phyloP scores from a whole-genome alignment of 1,140 invertebrate species.

The Lordiphosa stackelbergi region DNA sequence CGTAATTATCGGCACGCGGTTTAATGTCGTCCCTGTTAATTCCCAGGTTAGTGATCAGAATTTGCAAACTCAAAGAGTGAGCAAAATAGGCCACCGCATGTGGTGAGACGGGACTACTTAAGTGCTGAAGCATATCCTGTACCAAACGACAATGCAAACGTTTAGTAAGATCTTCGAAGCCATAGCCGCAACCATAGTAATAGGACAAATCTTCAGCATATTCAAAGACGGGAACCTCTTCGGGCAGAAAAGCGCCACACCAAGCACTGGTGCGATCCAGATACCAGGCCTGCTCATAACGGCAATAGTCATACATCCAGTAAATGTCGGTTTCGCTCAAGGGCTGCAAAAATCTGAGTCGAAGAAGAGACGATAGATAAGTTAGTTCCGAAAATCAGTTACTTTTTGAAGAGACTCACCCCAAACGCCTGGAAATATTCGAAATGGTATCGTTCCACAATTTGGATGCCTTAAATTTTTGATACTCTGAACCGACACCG shows the following conservation, averaged over 20 bases:
- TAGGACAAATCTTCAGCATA: constrained; percentile 88
- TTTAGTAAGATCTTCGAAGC: constrained; percentile 81
- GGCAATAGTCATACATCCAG: constrained; percentile 85
- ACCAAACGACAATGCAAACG: constrained; percentile 87
- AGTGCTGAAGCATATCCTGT: constrained; percentile 85
- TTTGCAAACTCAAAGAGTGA: constrained; percentile 82
- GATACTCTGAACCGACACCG: constrained; percentile 53
- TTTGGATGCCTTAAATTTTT: constrained; percentile 42
- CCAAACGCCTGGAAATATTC: constrained; percentile 59
- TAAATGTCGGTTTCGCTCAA: constrained; percentile 74
- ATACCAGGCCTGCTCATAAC: constrained; percentile 86
- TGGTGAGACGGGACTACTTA: constrained; percentile 76
- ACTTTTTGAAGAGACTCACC: constrained; percentile 36
- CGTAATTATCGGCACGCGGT: constrained; percentile 84
- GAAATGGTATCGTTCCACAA: constrained; percentile 56
- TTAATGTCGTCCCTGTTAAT: constrained; percentile 82
- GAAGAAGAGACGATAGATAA: neutral
- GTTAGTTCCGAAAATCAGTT: neutral
- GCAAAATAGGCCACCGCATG: constrained; percentile 86
- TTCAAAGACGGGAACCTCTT: constrained; percentile 85
- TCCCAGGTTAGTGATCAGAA: constrained; percentile 82
- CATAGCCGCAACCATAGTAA: constrained; percentile 88
- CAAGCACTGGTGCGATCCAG: constrained; percentile 82
- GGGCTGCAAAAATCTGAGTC: constrained; percentile 77
- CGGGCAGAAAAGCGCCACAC: constrained; percentile 85